These are phyloP conservation scores for Himantopus leucocephalus DNA, from an alignment of 2,113 vertebrate genomes.

Conservation along the genomic window DNA sequence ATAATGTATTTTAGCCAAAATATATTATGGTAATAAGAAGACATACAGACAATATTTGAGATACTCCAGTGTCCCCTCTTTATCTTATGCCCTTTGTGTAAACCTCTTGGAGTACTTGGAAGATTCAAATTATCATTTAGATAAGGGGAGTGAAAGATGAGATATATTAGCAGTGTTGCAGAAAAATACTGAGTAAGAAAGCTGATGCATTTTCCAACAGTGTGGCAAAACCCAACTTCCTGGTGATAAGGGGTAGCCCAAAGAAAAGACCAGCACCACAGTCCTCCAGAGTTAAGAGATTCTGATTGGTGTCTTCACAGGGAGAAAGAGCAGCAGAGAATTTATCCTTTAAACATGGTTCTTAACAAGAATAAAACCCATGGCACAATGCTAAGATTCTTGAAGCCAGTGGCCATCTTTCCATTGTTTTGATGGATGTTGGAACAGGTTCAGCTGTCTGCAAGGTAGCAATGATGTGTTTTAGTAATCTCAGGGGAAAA, in stretches of 20 bases:
- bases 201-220: neutral
- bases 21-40: neutral
- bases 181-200: neutral
- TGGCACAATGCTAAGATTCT: neutral
- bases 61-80: neutral
- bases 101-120: neutral
- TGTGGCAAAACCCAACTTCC: neutral
- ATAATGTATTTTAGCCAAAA: neutral
- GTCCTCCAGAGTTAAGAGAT: neutral
- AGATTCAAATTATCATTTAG: neutral
- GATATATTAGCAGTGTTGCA: neutral
- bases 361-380: neutral
- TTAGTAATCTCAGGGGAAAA: neutral
- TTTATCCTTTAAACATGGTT: neutral
- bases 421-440: neutral
- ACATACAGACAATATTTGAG: neutral
- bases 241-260: neutral
- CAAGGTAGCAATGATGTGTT: neutral
- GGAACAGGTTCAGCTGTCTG: neutral
- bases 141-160: neutral
- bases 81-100: neutral
- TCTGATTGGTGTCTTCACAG: neutral
- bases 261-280: neutral
- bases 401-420: neutral
- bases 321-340: neutral